Evolutionary conservation across 2,113 vertebrate species (phyloP).

Genomic region (Lynx canadensis): DNA sequence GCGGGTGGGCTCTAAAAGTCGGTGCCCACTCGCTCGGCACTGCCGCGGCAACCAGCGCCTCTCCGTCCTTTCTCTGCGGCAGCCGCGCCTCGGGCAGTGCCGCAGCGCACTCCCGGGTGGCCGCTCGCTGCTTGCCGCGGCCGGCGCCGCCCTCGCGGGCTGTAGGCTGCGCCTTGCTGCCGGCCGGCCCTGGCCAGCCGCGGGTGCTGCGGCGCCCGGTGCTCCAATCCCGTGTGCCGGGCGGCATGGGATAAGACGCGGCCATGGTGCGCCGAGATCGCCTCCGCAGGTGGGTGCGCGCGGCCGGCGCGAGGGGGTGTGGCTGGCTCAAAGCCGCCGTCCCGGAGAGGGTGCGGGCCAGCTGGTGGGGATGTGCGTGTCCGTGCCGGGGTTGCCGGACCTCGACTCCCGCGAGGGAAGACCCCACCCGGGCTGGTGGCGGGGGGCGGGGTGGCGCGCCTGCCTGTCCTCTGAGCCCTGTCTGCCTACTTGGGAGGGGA

Average conservation of each 20-base stretch:
- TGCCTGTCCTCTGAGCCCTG: neutral
- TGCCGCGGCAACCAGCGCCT: conserved; percentile 58
- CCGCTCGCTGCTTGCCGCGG: neutral
- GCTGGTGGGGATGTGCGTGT: too few relatives aligned
- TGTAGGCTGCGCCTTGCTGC: neutral
- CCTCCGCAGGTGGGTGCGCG: conserved; percentile 77
- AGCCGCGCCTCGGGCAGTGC: conserved; percentile 60
- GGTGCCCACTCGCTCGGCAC: conserved; percentile 36
- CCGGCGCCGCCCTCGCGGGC: neutral
- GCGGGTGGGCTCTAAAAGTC: conserved; percentile 69
- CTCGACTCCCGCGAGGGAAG: neutral
- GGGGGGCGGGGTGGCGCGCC: neutral
- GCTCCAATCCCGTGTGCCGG: conserved; percentile 32
- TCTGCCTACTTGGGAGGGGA: too few relatives aligned
- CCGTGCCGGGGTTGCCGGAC: fast-evolving
- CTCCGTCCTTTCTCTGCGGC: conserved; percentile 68
- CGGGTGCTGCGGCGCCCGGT: neutral
- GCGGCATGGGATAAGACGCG: conserved; percentile 74
- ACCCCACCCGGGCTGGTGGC: neutral
- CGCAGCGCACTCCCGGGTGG: conserved; percentile 51
- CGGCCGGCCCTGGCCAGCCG: neutral
- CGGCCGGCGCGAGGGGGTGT: conserved; percentile 42
- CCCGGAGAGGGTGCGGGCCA: neutral
- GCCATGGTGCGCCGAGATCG: conserved; percentile 80
- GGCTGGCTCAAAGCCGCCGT: neutral